phyloP scores from a whole-genome alignment of 2,113 vertebrate genomes.

The Chlorocebus sabaeus region DNA sequence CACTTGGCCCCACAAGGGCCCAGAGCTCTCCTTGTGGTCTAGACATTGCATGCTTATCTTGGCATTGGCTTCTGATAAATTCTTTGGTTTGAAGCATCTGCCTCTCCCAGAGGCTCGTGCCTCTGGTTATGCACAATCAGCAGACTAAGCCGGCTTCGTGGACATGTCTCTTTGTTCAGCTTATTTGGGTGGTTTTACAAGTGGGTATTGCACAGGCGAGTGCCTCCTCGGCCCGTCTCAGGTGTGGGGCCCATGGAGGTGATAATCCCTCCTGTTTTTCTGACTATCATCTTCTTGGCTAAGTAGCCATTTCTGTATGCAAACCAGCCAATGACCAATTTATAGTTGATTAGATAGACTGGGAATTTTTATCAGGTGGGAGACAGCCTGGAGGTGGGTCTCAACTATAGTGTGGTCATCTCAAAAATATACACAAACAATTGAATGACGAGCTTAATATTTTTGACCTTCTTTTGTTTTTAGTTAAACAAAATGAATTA shows the following conservation, averaged over 20 bases:
- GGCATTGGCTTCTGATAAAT: accelerated
- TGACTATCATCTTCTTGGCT: accelerated
- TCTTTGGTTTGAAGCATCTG: too few relatives aligned
- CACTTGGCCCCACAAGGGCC: too few relatives aligned
- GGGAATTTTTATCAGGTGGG: accelerated
- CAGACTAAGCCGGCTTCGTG: accelerated
- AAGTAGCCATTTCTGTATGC: too few relatives aligned
- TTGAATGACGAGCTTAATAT: accelerated
- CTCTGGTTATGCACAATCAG: accelerated
- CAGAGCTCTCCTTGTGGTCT: accelerated
- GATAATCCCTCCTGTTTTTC: background rate
- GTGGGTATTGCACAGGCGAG: accelerated
- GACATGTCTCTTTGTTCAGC: accelerated
- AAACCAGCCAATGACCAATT: background rate
- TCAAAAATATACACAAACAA: accelerated
- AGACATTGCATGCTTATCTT: accelerated
- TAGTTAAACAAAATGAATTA: background rate
- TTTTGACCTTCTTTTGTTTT: background rate
- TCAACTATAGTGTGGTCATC: accelerated
- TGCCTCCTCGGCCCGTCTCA: background rate
- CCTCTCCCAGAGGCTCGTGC: background rate
- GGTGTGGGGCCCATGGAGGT: accelerated
- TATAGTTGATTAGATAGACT: too few relatives aligned
- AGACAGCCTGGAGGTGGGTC: accelerated
- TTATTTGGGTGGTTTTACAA: accelerated